Evolutionary conservation across 2,888 invertebrate genomes (phyloP), one percentile per base, ranked within the genome.

Genomic region (Callyntrura sp.): DNA sequence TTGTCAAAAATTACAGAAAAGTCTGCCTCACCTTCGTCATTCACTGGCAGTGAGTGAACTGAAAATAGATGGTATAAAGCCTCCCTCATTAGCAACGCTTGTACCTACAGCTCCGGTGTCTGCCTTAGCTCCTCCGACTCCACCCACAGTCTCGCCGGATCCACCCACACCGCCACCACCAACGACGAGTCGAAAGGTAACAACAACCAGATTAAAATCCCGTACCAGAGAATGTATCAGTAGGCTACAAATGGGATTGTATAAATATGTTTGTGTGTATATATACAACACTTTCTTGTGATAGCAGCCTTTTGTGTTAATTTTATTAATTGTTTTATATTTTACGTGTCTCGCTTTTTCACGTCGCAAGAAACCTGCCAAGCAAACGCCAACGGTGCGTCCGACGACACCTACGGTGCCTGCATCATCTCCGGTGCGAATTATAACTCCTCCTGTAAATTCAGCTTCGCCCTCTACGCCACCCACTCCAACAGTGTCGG

Each of bases 11-110:
- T 95, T 95, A 94, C 95, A 98, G 98, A 99, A 98, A 97, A 99
- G 98, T 95, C 95, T 99, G 94, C 99, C 99, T 57, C 96, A 98
- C 92, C 95, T 99, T 92, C 96, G 99, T 89, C 98, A 98, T 94
- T 98, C 98, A 20, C 95, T 99, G 93, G 97, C 97, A 91, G 97
- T 96, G 62, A 97, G 98, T 95, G 98, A 98, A 95, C 95, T 99
- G 94, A 96, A 97, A 45, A 99, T 99, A 94, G 99, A 99, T 93
- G 99, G 99, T 14, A 98, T 99, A 94, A 97, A 97, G 94, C 97
- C 99, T 11, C 99, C 99, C 17, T 97, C 98, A 25, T 95, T 97
- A 91, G 96, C 96, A 91, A 96, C 97, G 78, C 96, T 97, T 62
- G 95, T 95, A 93, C 95, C 95, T 88, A 94, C 78, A 65, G 48